Base-by-base conservation (phyloP, 2,797 vertebrate genomes). In the Ficedula albicollis region DNA sequence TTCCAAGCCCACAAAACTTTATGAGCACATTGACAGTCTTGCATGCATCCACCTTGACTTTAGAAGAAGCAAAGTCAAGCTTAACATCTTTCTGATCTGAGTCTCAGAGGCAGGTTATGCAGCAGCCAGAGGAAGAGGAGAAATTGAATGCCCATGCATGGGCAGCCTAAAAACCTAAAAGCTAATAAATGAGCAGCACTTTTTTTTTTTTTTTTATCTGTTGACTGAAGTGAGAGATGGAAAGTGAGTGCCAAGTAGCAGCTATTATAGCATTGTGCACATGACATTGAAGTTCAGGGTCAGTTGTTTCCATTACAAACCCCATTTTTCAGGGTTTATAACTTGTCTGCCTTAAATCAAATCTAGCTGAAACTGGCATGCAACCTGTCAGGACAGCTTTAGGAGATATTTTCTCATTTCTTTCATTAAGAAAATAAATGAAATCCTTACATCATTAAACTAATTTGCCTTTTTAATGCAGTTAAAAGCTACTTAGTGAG, bases 271-370 rank as follows among this genome's bases (percentile, higher is more conserved):
- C 48, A 64, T 14, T 84, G 83, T 93, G 72, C 44, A 60, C 26
- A 73, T 55, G 92, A 89, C 91, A 84, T 14, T 87, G 59, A 95
- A 93, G 79, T 96, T 96, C 91, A 93, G 73, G 92, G 93, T 97
- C 94, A 97, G 79, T 77, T 83, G 74, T 87, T 97, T 96, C 80
- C 48, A 93, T 94, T 90, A 95, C 58, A 96, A 96, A 92, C 73
- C n/a, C 64, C 19, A 73, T 96, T 91, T 95, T 96, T 95, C 92
- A 94, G 73, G 52, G 49, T 93, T 95, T 90, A 64, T 93, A 87
- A 89, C 78, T 88, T 91, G 70, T 44, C 62, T 95, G 70, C 29
- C 46, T 94, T 88, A 95, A 93, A 96, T 95, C 73, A 72, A 39
- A 58, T 64, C 15, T 55, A 56, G 32, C 66, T 80, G 60, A 94